These are phyloP conservation scores for Philopedon plagiatum DNA, from an alignment of 2,888 invertebrate species.

Conservation along the genomic window DNA sequence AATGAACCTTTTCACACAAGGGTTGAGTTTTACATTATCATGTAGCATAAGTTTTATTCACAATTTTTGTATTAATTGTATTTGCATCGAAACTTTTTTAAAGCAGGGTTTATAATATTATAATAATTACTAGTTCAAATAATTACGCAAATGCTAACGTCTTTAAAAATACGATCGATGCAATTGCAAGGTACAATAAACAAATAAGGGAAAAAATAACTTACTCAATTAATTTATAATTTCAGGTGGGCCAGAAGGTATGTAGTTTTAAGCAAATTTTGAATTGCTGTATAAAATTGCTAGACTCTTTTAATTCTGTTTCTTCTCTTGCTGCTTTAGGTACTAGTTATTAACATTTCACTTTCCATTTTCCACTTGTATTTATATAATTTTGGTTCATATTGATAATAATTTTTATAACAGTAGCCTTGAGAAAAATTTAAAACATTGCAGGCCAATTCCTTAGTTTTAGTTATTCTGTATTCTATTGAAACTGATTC, in stretches of 20 bases:
- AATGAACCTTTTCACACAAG: no score
- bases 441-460: neutral
- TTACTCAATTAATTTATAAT: conserved; percentile 60
- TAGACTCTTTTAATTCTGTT: conserved; percentile 48
- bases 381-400: conserved; percentile 30
- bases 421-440: neutral
- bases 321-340: conserved; percentile 44
- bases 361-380: conserved; percentile 42
- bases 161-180: neutral
- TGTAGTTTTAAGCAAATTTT: conserved; percentile 59
- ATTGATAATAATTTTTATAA: neutral
- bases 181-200: neutral
- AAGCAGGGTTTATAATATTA: neutral
- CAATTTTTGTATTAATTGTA: no score
- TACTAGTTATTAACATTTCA: conserved; percentile 32
- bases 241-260: conserved; percentile 69
- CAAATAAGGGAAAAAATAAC: neutral
- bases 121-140: neutral
- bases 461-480: no score
- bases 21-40: no score
- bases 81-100: neutral
- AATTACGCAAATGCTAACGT: neutral
- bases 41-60: no score
- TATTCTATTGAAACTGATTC: no score
- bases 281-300: conserved; percentile 55